phyloP scores from a whole-genome alignment of 2,797 vertebrate genomes.

The Acanthurus lineatus region DNA sequence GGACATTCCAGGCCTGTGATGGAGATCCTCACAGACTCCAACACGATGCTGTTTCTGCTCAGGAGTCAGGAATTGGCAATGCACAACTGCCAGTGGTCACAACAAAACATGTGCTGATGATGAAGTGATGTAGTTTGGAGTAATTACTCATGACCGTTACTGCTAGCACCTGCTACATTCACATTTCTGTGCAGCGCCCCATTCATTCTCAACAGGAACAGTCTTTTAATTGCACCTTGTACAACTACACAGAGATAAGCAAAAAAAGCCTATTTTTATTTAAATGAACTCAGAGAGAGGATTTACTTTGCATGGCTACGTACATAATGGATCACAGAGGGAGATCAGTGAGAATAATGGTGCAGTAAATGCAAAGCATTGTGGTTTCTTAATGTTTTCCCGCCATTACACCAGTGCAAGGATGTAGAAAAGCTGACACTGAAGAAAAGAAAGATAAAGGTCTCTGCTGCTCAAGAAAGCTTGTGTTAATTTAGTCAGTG shows the following conservation, averaged over 20 bases:
- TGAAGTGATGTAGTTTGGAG: too few relatives aligned
- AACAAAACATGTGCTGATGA: too few relatives aligned
- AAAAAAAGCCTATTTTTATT: conserved; percentile 19
- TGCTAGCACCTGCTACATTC: too few relatives aligned
- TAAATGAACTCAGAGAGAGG: conserved; percentile 20
- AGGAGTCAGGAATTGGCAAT: too few relatives aligned
- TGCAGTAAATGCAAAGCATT: conserved; percentile 28
- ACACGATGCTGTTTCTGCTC: too few relatives aligned
- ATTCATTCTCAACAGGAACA: too few relatives aligned
- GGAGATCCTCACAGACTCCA: too few relatives aligned
- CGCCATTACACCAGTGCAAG: background rate
- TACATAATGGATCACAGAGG: conserved; percentile 38
- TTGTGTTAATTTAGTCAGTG: conserved; percentile 28
- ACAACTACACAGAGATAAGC: conserved; percentile 17
- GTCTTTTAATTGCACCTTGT: background rate
- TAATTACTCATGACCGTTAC: too few relatives aligned
- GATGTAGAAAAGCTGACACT: conserved; percentile 34
- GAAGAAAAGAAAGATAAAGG: conserved; percentile 33
- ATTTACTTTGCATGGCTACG: conserved; percentile 34
- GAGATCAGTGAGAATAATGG: conserved; percentile 54
- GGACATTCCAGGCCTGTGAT: too few relatives aligned
- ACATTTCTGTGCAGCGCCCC: too few relatives aligned
- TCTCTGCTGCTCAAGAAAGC: conserved; percentile 20
- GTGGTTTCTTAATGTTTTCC: conserved; percentile 49
- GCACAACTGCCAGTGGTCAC: too few relatives aligned